Evolutionary conservation across 2,888 invertebrate genomes (phyloP).

Genomic region (Ectemnius cavifrons): DNA sequence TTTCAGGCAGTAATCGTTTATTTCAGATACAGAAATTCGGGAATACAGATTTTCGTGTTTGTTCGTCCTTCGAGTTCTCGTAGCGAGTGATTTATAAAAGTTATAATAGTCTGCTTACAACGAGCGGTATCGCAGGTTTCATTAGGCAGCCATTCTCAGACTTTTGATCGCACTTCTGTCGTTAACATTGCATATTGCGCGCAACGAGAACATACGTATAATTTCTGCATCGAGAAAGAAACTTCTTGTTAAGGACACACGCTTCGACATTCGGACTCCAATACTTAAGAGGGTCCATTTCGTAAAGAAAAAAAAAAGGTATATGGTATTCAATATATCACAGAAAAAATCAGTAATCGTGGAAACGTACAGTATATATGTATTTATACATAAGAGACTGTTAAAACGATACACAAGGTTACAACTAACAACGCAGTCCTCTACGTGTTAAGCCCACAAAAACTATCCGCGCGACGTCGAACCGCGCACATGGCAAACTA

Average conservation of each 20-base stretch:
- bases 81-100: slow-evolving; percentile 8
- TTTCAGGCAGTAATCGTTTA: slow-evolving; percentile 58
- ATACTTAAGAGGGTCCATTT: neutral
- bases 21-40: slow-evolving; percentile 60
- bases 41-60: slow-evolving; percentile 48
- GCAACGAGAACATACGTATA: neutral
- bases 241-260: neutral
- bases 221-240: slow-evolving; percentile 21
- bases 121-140: slow-evolving; percentile 27
- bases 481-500: too few relatives aligned
- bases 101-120: slow-evolving; percentile 35
- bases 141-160: slow-evolving; percentile 57
- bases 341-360: slow-evolving; percentile 44
- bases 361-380: slow-evolving; percentile 23
- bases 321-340: slow-evolving; percentile 40
- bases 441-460: too few relatives aligned
- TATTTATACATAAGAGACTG: neutral
- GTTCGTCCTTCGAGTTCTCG: slow-evolving; percentile 7
- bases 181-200: neutral
- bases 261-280: too few relatives aligned
- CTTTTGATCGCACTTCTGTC: slow-evolving; percentile 42
- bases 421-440: too few relatives aligned
- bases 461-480: too few relatives aligned
- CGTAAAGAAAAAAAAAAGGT: slow-evolving; percentile 20
- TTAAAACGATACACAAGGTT: too few relatives aligned